Percentiles rank a stretch among this genome's conserved stretches.
phyloP scores from a whole-genome alignment of 2,888 invertebrate genomes.

The Salticus scenicus region DNA sequence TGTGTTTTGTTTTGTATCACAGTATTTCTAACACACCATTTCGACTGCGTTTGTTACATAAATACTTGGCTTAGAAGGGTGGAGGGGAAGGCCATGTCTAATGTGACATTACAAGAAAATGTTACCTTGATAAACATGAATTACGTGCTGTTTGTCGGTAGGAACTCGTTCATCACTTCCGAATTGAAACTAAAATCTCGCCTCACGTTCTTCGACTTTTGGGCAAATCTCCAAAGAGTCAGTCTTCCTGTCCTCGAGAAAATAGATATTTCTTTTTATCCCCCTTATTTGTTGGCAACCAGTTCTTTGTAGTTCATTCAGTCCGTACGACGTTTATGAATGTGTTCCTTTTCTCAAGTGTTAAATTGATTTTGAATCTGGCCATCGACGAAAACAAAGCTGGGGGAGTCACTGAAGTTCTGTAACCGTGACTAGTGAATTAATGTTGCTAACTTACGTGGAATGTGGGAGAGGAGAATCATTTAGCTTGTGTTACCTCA shows the following conservation, averaged over 20 bases:
- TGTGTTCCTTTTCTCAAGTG: neutral
- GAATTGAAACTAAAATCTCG: neutral
- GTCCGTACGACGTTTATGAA: slow-evolving; percentile 5
- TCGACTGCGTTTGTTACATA: no score
- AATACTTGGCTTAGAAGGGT: neutral
- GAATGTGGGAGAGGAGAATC: neutral
- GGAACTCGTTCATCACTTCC: neutral
- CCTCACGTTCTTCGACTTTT: neutral
- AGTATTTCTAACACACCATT: no score
- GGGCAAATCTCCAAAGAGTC: neutral
- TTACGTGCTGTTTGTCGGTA: neutral
- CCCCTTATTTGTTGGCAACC: neutral
- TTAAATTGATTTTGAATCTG: slow-evolving; percentile 2
- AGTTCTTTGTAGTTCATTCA: neutral
- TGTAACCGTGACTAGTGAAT: neutral
- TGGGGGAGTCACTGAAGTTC: neutral
- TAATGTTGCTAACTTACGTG: neutral
- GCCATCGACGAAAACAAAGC: neutral
- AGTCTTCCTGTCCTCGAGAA: neutral
- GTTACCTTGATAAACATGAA: neutral
- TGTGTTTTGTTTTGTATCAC: no score
- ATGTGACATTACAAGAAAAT: neutral
- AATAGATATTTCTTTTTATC: neutral
- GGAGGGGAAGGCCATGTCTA: neutral
- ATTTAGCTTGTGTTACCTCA: neutral